Conservation (phyloP, 2,113 vertebrate species). For the Lanius ludovicianus region DNA sequence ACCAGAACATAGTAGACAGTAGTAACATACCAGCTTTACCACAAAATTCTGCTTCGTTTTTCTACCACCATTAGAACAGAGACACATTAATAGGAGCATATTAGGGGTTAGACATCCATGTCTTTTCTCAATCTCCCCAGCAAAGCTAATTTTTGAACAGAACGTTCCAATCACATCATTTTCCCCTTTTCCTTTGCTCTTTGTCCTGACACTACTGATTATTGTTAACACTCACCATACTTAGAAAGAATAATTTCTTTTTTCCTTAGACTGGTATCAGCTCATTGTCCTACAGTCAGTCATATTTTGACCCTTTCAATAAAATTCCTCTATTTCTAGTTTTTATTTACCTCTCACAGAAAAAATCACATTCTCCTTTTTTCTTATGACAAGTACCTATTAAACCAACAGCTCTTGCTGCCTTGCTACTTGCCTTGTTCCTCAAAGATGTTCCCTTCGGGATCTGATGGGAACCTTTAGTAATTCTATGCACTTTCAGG, state of each 20-base stretch:
- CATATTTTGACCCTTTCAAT: not conserved
- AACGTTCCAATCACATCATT: not conserved
- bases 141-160: not conserved
- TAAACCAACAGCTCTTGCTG: not conserved
- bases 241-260: not conserved
- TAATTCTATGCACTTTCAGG: not conserved
- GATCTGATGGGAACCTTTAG: not conserved
- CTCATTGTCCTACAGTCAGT: not conserved
- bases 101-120: too few relatives aligned
- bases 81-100: not conserved
- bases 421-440: not conserved
- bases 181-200: not conserved
- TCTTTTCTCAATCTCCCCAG: too few relatives aligned
- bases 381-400: not conserved
- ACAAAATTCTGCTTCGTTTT: not conserved
- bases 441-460: not conserved
- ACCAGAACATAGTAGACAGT: not conserved
- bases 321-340: not conserved
- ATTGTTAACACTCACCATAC: not conserved
- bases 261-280: not conserved
- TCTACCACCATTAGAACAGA: not conserved
- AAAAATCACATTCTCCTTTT: not conserved
- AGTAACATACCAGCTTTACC: not conserved
- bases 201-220: not conserved
- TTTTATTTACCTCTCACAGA: not conserved